phyloP scores from a whole-genome alignment of 2,888 invertebrate genomes.

The Cheilosia scutellata region DNA sequence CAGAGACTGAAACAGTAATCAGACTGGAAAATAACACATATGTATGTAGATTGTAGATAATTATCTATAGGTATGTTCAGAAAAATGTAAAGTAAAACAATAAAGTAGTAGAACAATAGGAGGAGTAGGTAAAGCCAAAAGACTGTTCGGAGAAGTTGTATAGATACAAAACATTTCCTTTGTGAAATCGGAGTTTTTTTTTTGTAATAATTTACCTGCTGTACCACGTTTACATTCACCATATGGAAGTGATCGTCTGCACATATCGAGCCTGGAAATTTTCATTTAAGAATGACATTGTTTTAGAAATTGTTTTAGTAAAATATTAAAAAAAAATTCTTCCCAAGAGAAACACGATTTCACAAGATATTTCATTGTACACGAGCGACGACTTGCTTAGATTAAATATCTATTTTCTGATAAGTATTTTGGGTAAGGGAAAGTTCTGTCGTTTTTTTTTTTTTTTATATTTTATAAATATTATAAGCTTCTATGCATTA shows the following conservation, averaged over 20 bases:
- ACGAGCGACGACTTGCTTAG: too few species aligned
- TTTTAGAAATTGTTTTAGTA: constrained; percentile 9
- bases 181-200: constrained; percentile 46
- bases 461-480: too few species aligned
- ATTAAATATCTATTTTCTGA: too few species aligned
- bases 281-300: constrained; percentile 29
- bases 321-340: constrained; percentile 1
- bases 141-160: constrained; percentile 24
- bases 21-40: constrained; percentile 27
- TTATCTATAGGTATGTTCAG: constrained; percentile 13
- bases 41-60: too few species aligned
- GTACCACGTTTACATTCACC: constrained; percentile 99
- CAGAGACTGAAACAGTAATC: constrained; percentile 7
- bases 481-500: too few species aligned
- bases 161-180: constrained; percentile 34
- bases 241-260: constrained; percentile 97
- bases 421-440: too few species aligned
- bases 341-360: neutral
- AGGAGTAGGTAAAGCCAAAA: constrained; percentile 32
- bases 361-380: too few species aligned
- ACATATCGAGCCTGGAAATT: constrained; percentile 97
- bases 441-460: too few species aligned
- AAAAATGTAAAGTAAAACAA: constrained; percentile 1
- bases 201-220: constrained; percentile 90
- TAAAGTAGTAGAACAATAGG: constrained; percentile 8